A percentile compares a stretch with the other conserved stretches of the same genome.
Evolutionary conservation across 2,113 vertebrate species (phyloP).

Genomic region (Heterotilapia buettikoferi): DNA sequence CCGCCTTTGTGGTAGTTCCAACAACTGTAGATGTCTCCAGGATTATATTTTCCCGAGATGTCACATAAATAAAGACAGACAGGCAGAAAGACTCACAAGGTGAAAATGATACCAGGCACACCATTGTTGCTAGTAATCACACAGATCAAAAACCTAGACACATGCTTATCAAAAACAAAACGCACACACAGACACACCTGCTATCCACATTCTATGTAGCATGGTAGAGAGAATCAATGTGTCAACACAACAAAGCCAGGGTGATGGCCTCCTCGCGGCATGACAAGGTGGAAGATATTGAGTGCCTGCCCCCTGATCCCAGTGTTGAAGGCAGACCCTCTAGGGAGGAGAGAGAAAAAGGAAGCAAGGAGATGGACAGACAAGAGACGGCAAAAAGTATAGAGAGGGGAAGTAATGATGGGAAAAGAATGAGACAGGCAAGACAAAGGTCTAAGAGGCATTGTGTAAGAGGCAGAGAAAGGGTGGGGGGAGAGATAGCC

Average conservation of each 20-base stretch:
- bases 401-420: constrained; percentile 28
- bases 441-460: constrained; percentile 35
- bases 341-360: not conserved
- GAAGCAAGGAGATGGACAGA: constrained; percentile 5
- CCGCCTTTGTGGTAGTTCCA: not conserved
- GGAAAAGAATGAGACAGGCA: constrained; percentile 37
- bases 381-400: constrained; percentile 17
- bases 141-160: not conserved
- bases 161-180: not conserved
- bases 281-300: constrained; percentile 62
- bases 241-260: constrained; percentile 54
- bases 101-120: not conserved
- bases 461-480: constrained; percentile 8
- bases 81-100: not conserved
- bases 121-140: not conserved
- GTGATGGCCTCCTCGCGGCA: constrained; percentile 33
- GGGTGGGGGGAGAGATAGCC: not conserved
- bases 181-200: not conserved
- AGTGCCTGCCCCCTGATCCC: constrained; percentile 55
- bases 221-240: constrained; percentile 37
- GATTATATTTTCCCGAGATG: not conserved
- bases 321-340: constrained; percentile 18
- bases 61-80: not conserved
- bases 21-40: not conserved
- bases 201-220: constrained; percentile 9